phyloP scores from a whole-genome alignment of 2,888 invertebrate species.

The Xestia xanthographa region DNA sequence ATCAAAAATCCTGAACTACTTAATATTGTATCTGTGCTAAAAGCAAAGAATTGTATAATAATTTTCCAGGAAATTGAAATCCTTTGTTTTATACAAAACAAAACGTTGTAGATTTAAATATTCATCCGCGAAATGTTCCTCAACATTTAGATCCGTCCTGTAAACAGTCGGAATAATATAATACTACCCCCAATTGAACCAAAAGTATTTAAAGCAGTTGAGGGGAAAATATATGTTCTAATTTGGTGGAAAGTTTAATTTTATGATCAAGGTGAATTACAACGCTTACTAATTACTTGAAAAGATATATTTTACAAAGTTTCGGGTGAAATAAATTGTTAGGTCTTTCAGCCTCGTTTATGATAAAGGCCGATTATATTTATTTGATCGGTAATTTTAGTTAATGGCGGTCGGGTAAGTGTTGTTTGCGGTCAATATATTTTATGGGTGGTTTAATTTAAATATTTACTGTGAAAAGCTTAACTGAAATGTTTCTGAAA shows the following conservation, averaged over 20 bases:
- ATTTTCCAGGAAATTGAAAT: not conserved
- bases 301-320: conserved; percentile 46
- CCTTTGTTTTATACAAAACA: not conserved
- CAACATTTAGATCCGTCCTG: not conserved
- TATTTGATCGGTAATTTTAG: conserved; percentile 40
- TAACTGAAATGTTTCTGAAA: not conserved
- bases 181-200: conserved; percentile 23
- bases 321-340: conserved; percentile 39
- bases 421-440: conserved; percentile 1
- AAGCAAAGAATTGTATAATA: not conserved
- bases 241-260: conserved; percentile 56
- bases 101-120: not conserved
- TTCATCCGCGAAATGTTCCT: not conserved
- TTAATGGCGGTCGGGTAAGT: conserved; percentile 3
- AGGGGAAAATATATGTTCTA: conserved; percentile 45
- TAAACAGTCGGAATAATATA: conserved; percentile 19
- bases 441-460: not conserved
- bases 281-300: conserved; percentile 45
- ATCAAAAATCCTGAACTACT: not conserved
- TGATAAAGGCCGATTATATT: conserved; percentile 38
- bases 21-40: not conserved
- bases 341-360: conserved; percentile 10
- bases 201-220: conserved; percentile 49
- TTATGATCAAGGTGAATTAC: conserved; percentile 57
- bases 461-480: not conserved